Percentiles rank a stretch among this genome's conserved stretches.
These are phyloP conservation scores for Epirrhoe tristata DNA, from an alignment of 2,888 invertebrate genomes.

Conservation along the genomic window DNA sequence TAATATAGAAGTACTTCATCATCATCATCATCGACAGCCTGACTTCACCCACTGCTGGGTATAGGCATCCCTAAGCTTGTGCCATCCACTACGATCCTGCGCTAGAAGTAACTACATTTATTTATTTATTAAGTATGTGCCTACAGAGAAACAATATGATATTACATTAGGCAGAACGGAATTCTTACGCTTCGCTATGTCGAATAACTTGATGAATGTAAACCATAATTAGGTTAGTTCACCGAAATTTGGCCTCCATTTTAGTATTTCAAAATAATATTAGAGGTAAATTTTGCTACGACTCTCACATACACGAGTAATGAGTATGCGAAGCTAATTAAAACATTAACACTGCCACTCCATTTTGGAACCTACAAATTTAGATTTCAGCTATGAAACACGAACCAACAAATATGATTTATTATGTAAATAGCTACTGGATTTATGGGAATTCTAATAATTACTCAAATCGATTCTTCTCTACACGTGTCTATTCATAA, in stretches of 20 bases:
- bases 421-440: constrained; percentile 19
- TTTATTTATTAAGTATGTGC: constrained; percentile 41
- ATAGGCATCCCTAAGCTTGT: too few relatives aligned
- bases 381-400: constrained; percentile 23
- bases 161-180: constrained; percentile 51
- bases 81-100: too few relatives aligned
- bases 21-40: too few relatives aligned
- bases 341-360: constrained; percentile 32
- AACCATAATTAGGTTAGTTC: constrained; percentile 39
- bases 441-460: constrained; percentile 6
- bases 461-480: constrained; percentile 4
- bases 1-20: too few relatives aligned
- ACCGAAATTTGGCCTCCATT: constrained; percentile 37
- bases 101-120: too few relatives aligned
- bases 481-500: background rate
- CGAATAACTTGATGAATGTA: constrained; percentile 38
- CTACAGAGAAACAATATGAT: constrained; percentile 53
- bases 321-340: constrained; percentile 34
- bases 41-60: too few relatives aligned
- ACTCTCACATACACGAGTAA: constrained; percentile 28
- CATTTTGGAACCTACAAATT: constrained; percentile 31
- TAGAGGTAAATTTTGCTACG: constrained; percentile 24
- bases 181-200: constrained; percentile 40
- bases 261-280: constrained; percentile 32
- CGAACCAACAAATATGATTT: constrained; percentile 22